Base-by-base conservation (phyloP, 1,140 invertebrate genomes). In the Fopius arisanus region DNA sequence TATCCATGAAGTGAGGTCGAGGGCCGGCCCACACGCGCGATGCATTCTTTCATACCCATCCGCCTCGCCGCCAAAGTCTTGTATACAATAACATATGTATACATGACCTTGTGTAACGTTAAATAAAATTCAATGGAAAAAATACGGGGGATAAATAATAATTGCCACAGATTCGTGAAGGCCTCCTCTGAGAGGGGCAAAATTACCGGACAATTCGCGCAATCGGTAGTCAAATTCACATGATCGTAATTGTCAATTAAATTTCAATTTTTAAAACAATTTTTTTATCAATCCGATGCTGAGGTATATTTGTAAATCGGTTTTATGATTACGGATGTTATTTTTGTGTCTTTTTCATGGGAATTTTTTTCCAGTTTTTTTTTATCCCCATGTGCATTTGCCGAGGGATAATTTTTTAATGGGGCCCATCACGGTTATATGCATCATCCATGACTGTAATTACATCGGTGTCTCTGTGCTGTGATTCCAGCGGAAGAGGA, bases 21-120 rank as follows among this genome's bases (percentile, higher is more conserved):
- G 67, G 28, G 41, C 28, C 67, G 43, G 67, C 67, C 67, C 67
- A 69, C 67, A 48, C 67, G 43, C 40, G 67, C 37, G 67, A 7
- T 70, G 37, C 41, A 48, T 70, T 70, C 29, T 29, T 48, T 48
- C 21, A 28, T 31, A 31, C 21, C 19, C 43, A n/a, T 33, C 67
- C 40, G 23, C 21, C 19, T 31, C 9, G 33, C 62, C 62, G 62
- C 62, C 67, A 69, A 54, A 51, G 67, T 63, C 69, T 7, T 28
- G 23, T 59, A 59, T 59, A 59, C 54, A 59, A 59, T 59, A 59
- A 29, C 43, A 68, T 70, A 29, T 54, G 26, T 54, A 29, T 29
- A 33, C 66, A 48, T 59, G 29, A 6, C 43, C 14, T 19, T 26
- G 26, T 59, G 54, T 10, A 59, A 59, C 26, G 26, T 59, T 26